Percentiles rank a stretch among this genome's conserved stretches.
These are phyloP conservation scores for Magallana angulata DNA, from an alignment of 1,140 invertebrate species.

Conservation along the genomic window DNA sequence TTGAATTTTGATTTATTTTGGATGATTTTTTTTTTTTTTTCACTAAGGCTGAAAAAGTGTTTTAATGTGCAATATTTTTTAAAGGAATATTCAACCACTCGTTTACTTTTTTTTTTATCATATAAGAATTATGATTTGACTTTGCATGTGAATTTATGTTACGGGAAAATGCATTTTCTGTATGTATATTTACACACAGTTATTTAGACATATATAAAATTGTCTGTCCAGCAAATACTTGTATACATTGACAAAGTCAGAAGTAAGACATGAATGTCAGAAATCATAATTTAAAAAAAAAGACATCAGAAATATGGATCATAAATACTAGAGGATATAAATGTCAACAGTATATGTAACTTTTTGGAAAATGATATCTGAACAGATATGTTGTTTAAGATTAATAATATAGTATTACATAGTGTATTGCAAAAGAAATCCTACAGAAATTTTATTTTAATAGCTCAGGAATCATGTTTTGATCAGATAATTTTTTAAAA, in stretches of 20 bases:
- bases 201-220: background rate
- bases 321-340: too few species aligned
- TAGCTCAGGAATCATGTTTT: background rate
- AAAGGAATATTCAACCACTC: background rate
- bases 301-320: too few species aligned
- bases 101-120: background rate
- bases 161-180: background rate
- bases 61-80: constrained; percentile 24
- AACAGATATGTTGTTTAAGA: too few species aligned
- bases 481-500: background rate
- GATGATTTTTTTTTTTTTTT: background rate
- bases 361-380: too few species aligned
- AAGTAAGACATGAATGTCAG: too few species aligned
- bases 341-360: too few species aligned
- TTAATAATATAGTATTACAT: background rate
- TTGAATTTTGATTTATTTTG: background rate
- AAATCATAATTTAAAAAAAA: too few species aligned
- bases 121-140: background rate
- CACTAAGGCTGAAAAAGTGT: background rate
- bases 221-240: background rate
- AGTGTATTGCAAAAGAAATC: background rate
- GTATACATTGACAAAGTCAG: too few species aligned
- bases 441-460: background rate
- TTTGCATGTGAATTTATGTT: background rate
- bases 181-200: constrained; percentile 4